Evolutionary conservation across 2,113 vertebrate genomes (phyloP), one percentile per base, ranked within the genome.

Genomic region (Heptranchias perlo): DNA sequence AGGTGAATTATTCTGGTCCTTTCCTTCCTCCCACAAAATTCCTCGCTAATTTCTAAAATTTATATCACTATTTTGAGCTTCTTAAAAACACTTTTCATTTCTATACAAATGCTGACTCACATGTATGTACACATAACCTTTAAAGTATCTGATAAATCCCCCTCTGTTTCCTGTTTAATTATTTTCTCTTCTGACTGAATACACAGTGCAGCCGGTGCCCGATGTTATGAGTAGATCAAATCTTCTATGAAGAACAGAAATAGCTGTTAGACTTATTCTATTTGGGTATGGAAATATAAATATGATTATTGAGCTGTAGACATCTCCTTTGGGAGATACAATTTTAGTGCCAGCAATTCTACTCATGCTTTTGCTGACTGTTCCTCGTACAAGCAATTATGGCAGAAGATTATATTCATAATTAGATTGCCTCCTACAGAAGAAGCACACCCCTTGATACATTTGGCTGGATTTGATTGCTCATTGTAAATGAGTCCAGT

Each of bases 181-280:
- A 93, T n/a, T n/a, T 47, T 2, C 64, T 93, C 14, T 64, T 93
- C 58, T 93, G 58, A 93, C 89, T 93, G 58, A 93, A 93, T 21
- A 21, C 16, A 62, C 39, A 82, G 78, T 6, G 7, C 61, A 64
- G 35, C 61, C 64, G 89, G 58, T 93, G n/a, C 58, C 89, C 62
- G 89, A 62, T 62, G 87, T 91, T 62, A 7, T 64, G 89, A 93
- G 18, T n/a, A 93, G 87, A 91, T 91, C 52, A n/a, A 91, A 62
- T 58, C 87, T 21, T 62, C 58, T 93, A 5, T 64, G 89, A 93
- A 93, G 58, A 93, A n/a, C 39, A 23, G 58, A n/a, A 44, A 44
- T 21, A 62, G 58, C 89, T 93, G 54, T 62, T 62, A 64, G n/a
- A 62, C 35, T 82, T 82, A n/a, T 62, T 93, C 18, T 93, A 62